Percentiles rank a stretch among this genome's conserved stretches.
Conservation (phyloP, 2,888 invertebrate genomes). For the Hyles lineata region DNA sequence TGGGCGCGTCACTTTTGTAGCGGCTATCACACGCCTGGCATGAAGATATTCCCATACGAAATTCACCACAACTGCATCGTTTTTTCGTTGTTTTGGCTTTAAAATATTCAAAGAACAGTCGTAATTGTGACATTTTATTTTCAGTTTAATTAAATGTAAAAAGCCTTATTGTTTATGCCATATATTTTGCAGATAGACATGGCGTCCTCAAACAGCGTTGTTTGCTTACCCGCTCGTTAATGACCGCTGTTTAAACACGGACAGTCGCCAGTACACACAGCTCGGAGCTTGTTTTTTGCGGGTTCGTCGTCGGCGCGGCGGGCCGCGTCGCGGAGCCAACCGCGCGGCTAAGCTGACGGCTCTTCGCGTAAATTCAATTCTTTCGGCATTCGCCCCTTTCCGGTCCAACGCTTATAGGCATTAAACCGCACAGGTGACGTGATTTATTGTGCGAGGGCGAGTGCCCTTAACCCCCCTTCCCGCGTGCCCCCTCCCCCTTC, state of each 20-base stretch:
- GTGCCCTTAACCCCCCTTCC: neutral
- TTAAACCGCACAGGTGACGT: slow-evolving; percentile 38
- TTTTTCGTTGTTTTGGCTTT: no score
- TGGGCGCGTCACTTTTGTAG: no score
- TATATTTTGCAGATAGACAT: neutral
- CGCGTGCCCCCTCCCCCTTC: neutral
- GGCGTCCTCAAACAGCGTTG: no score
- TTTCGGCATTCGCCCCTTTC: slow-evolving; percentile 36
- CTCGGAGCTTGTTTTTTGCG: slow-evolving; percentile 4
- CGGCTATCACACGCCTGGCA: no score
- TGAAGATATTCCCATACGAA: no score
- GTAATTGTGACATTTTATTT: no score
- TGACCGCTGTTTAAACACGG: slow-evolving; percentile 14
- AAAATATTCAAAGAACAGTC: no score
- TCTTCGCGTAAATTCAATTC: slow-evolving; percentile 37
- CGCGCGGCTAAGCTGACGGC: slow-evolving; percentile 31
- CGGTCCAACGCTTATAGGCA: slow-evolving; percentile 39
- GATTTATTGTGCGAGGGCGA: slow-evolving; percentile 39
- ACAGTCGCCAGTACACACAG: neutral
- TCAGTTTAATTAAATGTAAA: no score
- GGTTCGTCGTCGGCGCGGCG: no score
- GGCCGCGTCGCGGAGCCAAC: no score
- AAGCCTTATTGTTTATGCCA: no score
- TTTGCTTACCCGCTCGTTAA: neutral
- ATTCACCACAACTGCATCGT: no score